phyloP scores from a whole-genome alignment of 2,113 vertebrate genomes.

The Labeo rohita region DNA sequence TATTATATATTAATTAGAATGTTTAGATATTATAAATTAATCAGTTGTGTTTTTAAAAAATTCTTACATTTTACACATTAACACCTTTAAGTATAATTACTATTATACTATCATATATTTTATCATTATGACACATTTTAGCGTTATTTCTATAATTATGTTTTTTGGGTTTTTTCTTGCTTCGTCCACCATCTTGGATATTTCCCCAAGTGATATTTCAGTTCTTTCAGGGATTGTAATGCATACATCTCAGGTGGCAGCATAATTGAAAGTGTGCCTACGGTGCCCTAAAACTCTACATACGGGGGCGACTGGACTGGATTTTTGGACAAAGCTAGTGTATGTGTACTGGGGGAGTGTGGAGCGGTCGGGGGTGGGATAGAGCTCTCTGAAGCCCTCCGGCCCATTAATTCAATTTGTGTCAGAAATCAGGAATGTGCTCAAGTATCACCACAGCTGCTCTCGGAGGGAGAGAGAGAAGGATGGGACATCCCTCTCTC shows the following conservation, averaged over 20 bases:
- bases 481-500: constrained; percentile 40
- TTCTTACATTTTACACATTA: too few species aligned
- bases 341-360: constrained; percentile 35
- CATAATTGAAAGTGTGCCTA: neutral
- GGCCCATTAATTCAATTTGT: constrained; percentile 79
- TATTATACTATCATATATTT: too few species aligned
- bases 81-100: too few species aligned
- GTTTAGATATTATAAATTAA: neutral
- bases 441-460: constrained; percentile 81
- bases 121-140: too few species aligned
- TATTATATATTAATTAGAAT: neutral
- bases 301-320: neutral
- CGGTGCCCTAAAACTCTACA: neutral
- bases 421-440: constrained; percentile 82
- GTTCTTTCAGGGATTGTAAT: neutral
- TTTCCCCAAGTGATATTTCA: neutral
- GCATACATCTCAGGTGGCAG: neutral
- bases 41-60: neutral
- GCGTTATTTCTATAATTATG: neutral
- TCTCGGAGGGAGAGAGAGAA: constrained; percentile 29
- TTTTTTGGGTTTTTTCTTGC: neutral
- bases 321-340: constrained; percentile 28
- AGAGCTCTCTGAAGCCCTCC: constrained; percentile 57
- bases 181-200: neutral
- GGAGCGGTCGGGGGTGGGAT: constrained; percentile 41